Evolutionary conservation across 2,888 invertebrate species (phyloP), one percentile per base, ranked within the genome.

Genomic region (Drymonia ruficornis): DNA sequence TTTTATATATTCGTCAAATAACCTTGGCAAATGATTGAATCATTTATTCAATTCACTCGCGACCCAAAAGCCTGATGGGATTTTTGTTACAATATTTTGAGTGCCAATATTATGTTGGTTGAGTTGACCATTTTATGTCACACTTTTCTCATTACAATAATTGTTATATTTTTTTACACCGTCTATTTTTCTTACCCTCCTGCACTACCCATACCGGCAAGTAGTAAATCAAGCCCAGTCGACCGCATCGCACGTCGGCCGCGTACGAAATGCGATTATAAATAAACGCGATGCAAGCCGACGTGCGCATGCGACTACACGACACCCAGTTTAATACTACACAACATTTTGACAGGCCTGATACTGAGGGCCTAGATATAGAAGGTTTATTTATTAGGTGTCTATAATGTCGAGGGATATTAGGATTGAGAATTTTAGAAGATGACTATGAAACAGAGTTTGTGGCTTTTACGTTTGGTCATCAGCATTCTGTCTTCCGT

Each of bases 181-280:
- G 40, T 45, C 38, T 45, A 51, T 42, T 40, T 40, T 40, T 13
- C 31, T 29, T 45, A 38, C 60, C 56, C 73, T 75, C 75, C 67
- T 53, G 59, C 61, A 49, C 53, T 61, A 60, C 56, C 55, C 62
- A 65, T 64, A 55, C 52, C 55, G 56, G 61, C 56, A 43, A 51
- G 49, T 59, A 63, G 67, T 77, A 77, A 74, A 78, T 78, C 77
- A 74, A 65, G 61, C 58, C 65, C 55, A 56, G 49, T 38, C 55
- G 60, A 54, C 53, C 43, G 51, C 47, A 47, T 42, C 45, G 45
- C 51, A 28, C 19, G 46, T 45, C 46, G 46, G 57, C 70, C 53
- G 70, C 65, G 67, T 62, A 66, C 68, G 69, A 63, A 63, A 66
- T 69, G 61, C 60, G 69, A 74, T 70, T 70, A 78, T 72, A 73